Evolutionary conservation across 2,888 invertebrate genomes (phyloP).

Genomic region (Clanis bilineata): DNA sequence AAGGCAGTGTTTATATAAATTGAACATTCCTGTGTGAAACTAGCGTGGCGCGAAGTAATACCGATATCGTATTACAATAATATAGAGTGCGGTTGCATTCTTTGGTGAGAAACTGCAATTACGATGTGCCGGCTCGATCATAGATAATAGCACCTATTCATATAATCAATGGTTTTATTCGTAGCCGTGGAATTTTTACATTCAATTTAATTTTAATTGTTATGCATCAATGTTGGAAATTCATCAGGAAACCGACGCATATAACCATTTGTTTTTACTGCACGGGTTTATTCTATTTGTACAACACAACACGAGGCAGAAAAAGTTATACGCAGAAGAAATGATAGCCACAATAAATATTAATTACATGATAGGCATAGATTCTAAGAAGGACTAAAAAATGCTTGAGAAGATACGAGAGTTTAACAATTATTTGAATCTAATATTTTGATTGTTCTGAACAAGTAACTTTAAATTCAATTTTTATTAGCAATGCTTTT

Average conservation of each 20-base stretch:
- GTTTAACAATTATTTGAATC: background rate
- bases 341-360: background rate
- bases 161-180: constrained; percentile 34
- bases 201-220: constrained; percentile 19
- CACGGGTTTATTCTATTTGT: background rate
- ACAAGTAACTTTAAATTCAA: too few species aligned
- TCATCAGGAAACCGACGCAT: constrained; percentile 1
- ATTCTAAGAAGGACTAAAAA: background rate
- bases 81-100: constrained; percentile 26
- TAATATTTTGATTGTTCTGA: background rate
- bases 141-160: constrained; percentile 40
- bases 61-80: constrained; percentile 29
- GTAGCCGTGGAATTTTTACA: constrained; percentile 31
- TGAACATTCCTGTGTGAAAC: constrained; percentile 25
- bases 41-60: constrained; percentile 22
- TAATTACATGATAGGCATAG: background rate
- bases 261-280: background rate
- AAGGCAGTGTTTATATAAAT: constrained; percentile 13
- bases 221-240: constrained; percentile 9
- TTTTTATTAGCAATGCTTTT: too few species aligned
- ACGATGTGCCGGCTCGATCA: constrained; percentile 34
- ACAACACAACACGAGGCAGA: background rate
- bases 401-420: background rate
- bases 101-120: constrained; percentile 34
- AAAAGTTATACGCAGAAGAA: background rate